Evolutionary conservation across 2,888 invertebrate species (phyloP).

Genomic region (Hyposoter dolosus): DNA sequence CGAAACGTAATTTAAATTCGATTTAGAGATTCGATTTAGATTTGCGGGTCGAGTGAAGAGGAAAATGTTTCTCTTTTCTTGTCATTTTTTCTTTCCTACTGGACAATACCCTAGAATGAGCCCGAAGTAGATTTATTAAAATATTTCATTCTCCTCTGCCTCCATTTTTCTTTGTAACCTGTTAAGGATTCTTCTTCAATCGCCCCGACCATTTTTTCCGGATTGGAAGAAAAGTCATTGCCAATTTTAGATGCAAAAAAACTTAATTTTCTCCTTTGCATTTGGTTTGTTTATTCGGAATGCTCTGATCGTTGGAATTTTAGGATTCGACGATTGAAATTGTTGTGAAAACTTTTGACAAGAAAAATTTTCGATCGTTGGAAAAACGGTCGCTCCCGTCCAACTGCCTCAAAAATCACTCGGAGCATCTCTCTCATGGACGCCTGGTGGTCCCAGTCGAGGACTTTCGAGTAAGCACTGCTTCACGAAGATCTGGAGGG

Average conservation of each 20-base stretch:
- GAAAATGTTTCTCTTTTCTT: conserved; percentile 35
- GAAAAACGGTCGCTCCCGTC: conserved; percentile 34
- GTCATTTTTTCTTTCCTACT: conserved; percentile 21
- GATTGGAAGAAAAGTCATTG: not conserved
- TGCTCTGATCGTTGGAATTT: not conserved
- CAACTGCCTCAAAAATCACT: conserved; percentile 52
- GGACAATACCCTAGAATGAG: conserved; percentile 23
- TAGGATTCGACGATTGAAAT: not conserved
- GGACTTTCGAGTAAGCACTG: conserved; percentile 30
- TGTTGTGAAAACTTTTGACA: not conserved
- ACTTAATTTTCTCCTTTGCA: not conserved
- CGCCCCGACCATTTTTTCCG: not conserved
- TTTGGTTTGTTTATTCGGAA: not conserved
- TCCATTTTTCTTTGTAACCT: not conserved
- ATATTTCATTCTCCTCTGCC: conserved; percentile 26
- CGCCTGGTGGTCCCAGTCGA: conserved; percentile 5
- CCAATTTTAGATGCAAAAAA: not conserved
- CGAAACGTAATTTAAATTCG: conserved; percentile 67
- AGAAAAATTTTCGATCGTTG: conserved; percentile 7
- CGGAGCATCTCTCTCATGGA: conserved; percentile 28
- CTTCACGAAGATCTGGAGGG: conserved; percentile 52
- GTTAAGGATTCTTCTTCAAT: not conserved
- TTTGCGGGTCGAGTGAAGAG: conserved; percentile 49
- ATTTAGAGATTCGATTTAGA: conserved; percentile 68
- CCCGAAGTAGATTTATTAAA: conserved; percentile 39